Evolutionary conservation across 2,113 vertebrate genomes (phyloP).

Genomic region (Ctenomys sociabilis): DNA sequence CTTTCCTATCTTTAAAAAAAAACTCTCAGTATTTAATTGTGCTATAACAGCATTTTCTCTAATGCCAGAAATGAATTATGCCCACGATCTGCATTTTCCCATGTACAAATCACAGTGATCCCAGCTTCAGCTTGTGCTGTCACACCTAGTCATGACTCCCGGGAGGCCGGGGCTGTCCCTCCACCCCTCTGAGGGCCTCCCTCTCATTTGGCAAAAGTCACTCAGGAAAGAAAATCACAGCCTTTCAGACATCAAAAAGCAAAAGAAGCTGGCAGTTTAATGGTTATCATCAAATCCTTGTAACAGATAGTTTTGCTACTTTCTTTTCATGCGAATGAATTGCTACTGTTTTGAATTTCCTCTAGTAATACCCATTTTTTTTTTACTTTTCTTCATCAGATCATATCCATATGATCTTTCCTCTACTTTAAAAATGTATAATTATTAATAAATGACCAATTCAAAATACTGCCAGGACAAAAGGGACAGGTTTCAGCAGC

Average conservation of each 20-base stretch:
- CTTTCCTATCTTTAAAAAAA: slow-evolving; percentile 81
- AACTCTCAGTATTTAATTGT: slow-evolving; percentile 83
- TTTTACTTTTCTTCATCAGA: slow-evolving; percentile 69
- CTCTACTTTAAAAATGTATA: slow-evolving; percentile 73
- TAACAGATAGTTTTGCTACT: slow-evolving; percentile 56
- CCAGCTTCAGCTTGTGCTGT: slow-evolving; percentile 78
- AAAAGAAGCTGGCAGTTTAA: slow-evolving; percentile 75
- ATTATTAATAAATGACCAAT: slow-evolving; percentile 66
- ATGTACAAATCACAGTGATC: slow-evolving; percentile 87
- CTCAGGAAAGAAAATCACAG: slow-evolving; percentile 68
- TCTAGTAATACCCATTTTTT: slow-evolving; percentile 62
- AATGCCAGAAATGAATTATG: slow-evolving; percentile 77
- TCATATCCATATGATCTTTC: slow-evolving; percentile 38
- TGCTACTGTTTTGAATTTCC: slow-evolving; percentile 67
- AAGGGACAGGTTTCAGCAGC: slow-evolving; percentile 59
- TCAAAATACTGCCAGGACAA: slow-evolving; percentile 78
- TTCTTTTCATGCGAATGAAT: slow-evolving; percentile 70
- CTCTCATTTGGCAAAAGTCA: slow-evolving; percentile 68
- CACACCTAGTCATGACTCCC: slow-evolving; percentile 64
- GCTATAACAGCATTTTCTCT: slow-evolving; percentile 84
- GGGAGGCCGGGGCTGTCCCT: background rate
- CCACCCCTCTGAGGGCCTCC: background rate
- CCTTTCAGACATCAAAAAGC: slow-evolving; percentile 66
- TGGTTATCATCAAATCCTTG: slow-evolving; percentile 77
- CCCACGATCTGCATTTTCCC: slow-evolving; percentile 74